A percentile compares a stretch with the other conserved stretches of the same genome.
phyloP scores from a whole-genome alignment of 2,113 vertebrate genomes.

The Hipposideros armiger region DNA sequence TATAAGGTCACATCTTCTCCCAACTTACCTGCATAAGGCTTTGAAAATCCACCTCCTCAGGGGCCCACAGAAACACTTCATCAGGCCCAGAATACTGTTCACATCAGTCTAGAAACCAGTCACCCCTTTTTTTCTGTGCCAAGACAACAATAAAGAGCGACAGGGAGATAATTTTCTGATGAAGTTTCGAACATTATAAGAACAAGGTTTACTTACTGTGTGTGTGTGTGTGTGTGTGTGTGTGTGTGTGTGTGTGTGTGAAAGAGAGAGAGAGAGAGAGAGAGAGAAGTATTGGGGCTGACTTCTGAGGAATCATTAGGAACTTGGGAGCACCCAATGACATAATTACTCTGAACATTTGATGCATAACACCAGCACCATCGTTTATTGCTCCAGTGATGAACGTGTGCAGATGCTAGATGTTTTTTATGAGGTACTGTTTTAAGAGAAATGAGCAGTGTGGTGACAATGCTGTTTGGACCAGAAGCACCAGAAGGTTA shows the following conservation, averaged over 20 bases:
- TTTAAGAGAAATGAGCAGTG: neutral
- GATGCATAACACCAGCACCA: neutral
- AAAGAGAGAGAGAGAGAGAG: neutral
- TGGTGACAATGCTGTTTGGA: neutral
- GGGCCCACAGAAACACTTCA: neutral
- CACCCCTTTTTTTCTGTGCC: neutral
- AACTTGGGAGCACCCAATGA: neutral
- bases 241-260: neutral
- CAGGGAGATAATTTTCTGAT: neutral
- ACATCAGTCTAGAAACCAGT: neutral
- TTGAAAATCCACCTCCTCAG: neutral
- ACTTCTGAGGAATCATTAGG: neutral
- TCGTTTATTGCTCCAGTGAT: neutral
- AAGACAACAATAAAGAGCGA: neutral
- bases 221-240: neutral
- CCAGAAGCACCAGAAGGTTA: neutral
- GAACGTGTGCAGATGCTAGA: neutral
- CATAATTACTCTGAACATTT: neutral
- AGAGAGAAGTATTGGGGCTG: neutral
- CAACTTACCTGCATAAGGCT: neutral
- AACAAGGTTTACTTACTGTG: neutral
- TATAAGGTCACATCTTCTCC: neutral
- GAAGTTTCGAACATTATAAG: neutral
- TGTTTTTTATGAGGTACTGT: constrained; percentile 34
- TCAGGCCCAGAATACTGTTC: neutral